Evolutionary conservation across 2,888 invertebrate genomes (phyloP), one percentile per base, ranked within the genome.

Genomic region (Perithous albicinctus): DNA sequence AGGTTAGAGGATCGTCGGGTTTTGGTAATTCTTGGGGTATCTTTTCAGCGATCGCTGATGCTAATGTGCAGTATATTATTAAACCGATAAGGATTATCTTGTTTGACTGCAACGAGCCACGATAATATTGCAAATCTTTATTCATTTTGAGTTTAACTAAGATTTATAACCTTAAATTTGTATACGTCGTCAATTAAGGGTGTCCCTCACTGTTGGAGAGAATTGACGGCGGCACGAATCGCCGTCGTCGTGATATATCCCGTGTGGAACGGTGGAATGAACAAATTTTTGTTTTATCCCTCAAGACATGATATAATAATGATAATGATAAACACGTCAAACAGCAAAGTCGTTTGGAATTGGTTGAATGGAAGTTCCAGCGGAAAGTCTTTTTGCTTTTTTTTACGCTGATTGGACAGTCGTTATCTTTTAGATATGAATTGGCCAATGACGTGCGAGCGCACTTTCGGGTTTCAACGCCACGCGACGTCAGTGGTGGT

Each of bases 1-100:
- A 79, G 8, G 78, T 54, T 3, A 79, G 75, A 48, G 43, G 23
- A 63, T 67, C 82, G 12, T 61, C 69, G 32, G 38, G 70, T 72
- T 79, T 76, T 23, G 75, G 72, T n/a, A 54, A 73, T 46, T 77
- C 80, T 8, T 41, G 77, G 5, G 79, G 77, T 59, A 70, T 74
- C 8, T 74, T 83, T 70, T 83, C 80, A 0, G 66, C 73, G 3
- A 63, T 51, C 12, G 35, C 59, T 1, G 64, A 41, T 7, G 8
- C 72, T 7, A 78, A 26, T 8, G 66, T 51, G n/a, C 69, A 80
- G 29, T 48, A 78, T 56, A 80, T 8, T 29, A 80, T 59, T 8
- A 29, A 46, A 20, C 29, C 61, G 35, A 80, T 41, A 26, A 78
- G 2, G 1, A 70, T 23, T 48, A 69, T 35, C 15, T 61, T 73